Conservation (phyloP, 92 coral and sea anemone species). For the Ricordea florida region DNA sequence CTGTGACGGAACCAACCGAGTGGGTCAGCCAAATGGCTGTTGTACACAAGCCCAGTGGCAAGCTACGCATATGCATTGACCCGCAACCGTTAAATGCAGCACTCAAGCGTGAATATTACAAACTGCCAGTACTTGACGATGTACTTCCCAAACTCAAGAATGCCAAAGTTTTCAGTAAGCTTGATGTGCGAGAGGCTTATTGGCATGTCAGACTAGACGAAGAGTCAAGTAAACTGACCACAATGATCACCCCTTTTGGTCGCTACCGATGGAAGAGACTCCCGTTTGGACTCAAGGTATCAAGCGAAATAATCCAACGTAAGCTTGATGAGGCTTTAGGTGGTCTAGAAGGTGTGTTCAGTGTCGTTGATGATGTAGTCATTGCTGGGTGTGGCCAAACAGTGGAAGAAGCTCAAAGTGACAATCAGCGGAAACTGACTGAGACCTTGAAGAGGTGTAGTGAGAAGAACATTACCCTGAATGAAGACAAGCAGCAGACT, state of each 20-base stretch:
- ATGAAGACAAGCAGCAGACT: constrained; percentile 7
- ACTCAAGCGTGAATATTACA: constrained; percentile 30
- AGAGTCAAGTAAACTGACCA: background rate
- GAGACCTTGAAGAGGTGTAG: constrained; percentile 9
- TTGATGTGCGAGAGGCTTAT: constrained; percentile 17
- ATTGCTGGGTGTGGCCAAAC: constrained; percentile 19
- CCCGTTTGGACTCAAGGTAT: constrained; percentile 30
- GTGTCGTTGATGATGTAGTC: constrained; percentile 27
- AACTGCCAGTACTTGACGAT: constrained; percentile 10
- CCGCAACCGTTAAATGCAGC: too few species aligned
- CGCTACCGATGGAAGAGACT: constrained; percentile 26
- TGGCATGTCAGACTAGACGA: constrained; percentile 22
- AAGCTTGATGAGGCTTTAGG: constrained; percentile 20
- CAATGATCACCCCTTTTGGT: too few species aligned
- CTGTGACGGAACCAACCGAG: too few species aligned
- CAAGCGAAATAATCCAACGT: constrained; percentile 3
- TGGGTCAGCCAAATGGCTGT: too few species aligned
- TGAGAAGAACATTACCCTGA: constrained; percentile 11
- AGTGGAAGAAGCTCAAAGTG: background rate
- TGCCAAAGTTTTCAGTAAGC: constrained; percentile 39
- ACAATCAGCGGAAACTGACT: constrained; percentile 7
- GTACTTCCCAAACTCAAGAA: constrained; percentile 16
- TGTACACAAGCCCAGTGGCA: too few species aligned
- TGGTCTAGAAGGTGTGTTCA: constrained; percentile 21
- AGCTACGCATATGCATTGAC: constrained; percentile 50